A percentile compares a stretch with the other conserved stretches of the same genome.
Evolutionary conservation across 2,888 invertebrate genomes (phyloP).

Genomic region (Sinohyriopsis cumingii): DNA sequence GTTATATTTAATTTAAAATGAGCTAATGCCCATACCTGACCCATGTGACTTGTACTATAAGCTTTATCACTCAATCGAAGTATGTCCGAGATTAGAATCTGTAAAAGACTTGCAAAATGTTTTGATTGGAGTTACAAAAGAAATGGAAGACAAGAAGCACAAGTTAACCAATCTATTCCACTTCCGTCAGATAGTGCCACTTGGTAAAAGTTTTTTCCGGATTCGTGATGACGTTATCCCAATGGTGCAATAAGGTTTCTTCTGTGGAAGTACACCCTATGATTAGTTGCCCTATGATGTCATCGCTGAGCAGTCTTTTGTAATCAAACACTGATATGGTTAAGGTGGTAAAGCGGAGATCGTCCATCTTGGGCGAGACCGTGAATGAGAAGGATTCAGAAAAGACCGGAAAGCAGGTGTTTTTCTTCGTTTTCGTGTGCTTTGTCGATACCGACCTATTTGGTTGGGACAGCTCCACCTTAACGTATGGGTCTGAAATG

Average conservation of each 20-base stretch:
- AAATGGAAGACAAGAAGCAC: too few species aligned
- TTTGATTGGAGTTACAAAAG: too few species aligned
- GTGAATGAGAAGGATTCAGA: constrained; percentile 53
- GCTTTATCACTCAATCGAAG: too few species aligned
- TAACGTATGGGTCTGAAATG: constrained; percentile 72
- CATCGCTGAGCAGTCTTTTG: constrained; percentile 69
- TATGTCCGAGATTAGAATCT: too few species aligned
- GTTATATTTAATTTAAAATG: too few species aligned
- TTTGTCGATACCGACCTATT: constrained; percentile 59
- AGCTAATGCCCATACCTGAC: too few species aligned
- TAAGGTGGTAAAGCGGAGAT: constrained; percentile 69
- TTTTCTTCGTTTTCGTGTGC: constrained; percentile 58
- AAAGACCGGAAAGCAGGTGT: constrained; percentile 54
- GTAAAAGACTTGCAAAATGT: too few species aligned
- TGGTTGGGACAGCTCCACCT: constrained; percentile 68
- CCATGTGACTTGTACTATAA: too few species aligned
- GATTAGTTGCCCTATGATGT: constrained; percentile 69
- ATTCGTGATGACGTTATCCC: constrained; percentile 70
- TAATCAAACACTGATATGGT: constrained; percentile 67
- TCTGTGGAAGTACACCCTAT: constrained; percentile 68
- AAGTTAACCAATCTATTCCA: too few species aligned
- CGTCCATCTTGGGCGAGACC: constrained; percentile 64
- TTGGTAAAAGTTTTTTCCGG: constrained; percentile 65
- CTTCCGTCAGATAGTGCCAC: constrained; percentile 65
- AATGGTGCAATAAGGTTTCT: constrained; percentile 69